Evolutionary conservation across 2,113 vertebrate genomes (phyloP), one percentile per base, ranked within the genome.

Genomic region (Anolis sagrei): DNA sequence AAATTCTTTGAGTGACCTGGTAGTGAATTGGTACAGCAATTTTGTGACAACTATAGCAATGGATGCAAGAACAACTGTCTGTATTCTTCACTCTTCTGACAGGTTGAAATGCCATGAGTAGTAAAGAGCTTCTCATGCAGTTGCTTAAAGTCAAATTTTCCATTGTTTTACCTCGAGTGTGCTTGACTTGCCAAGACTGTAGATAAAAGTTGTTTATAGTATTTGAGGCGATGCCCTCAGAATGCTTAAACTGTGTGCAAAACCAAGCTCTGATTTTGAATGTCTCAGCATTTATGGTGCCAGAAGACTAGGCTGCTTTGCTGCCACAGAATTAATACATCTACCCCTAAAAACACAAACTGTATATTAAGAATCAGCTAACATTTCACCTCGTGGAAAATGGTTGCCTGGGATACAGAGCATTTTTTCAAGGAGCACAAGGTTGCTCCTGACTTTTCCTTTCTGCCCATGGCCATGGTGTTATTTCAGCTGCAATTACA

Each of bases 1-100:
- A 32, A 89, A 85, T 49, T 39, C 25, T 89, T 81, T 86, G 88
- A 90, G 84, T 85, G 73, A 89, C 79, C 75, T 89, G 62, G 27
- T 49, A 83, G 27, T 79, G 84, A 86, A 92, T 88, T 89, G 79
- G 76, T 39, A 51, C 14, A 74, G 61, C 80, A 79, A 74, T 91
- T 90, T 91, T 84, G 78, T 83, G 73, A 73, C 69, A 81, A 75
- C 44, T 73, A 62, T 89, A 54, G 86, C 61, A 74, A 75, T 79
- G 74, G 69, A 64, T 82, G 75, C 81, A 49, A 90, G 76, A 62
- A 68, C 66, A 82, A 74, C 48, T 87, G 87, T 44, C 18, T 83
- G 72, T 80, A 81, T 79, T 74, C 39, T 44, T 80, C 69, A 48
- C 39, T 80, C 80, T 80, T 73, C 48, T 75, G 44, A 69, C 87